Evolutionary conservation across 2,888 invertebrate species (phyloP), one percentile per base, ranked within the genome.

Genomic region (Pyrrhia umbra): DNA sequence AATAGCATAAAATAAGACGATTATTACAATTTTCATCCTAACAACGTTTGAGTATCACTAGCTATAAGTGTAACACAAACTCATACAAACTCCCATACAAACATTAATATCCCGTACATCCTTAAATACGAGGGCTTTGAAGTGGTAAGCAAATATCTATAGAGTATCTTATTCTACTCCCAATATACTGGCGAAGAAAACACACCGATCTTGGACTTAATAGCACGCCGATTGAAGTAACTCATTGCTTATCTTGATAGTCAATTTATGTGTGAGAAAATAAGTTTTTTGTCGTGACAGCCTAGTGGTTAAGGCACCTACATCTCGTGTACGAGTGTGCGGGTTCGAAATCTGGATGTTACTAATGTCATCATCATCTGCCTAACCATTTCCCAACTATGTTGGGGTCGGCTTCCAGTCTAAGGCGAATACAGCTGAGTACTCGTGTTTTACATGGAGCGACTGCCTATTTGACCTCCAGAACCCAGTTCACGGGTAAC

Each of bases 131-230:
- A 45, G 56, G 23, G 6, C 3, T 9, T 10, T 45, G 9, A 30
- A 77, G 68, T 62, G 50, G 15, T 52, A 43, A 43, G 40, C 62
- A 78, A 73, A 78, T 69, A 67, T 58, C 37, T 15, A 9, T 3
- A 18, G 27, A 39, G 51, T 58, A 27, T 39, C 52, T 40, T 55
- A 75, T 68, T 63, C n/a, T 51, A 50, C 57, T 55, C 45, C 37
- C 49, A 61, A 63, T 72, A 60, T 64, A 57, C 34, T 6, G 21
- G 0, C 8, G 9, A 37, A 15, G 37, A 63, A 74, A 68, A 69
- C 60, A 75, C 30, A 74, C 59, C 56, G 15, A 27, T 70, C 46
- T 47, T 42, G 43, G 34, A 56, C 23, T 55, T 65, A 67, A 60
- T 65, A 65, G 46, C 47, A 45, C 37, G 0, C 9, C 27, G 27